Base-by-base conservation (phyloP, 2,113 vertebrate genomes). In the Boleophthalmus pectinirostris region DNA sequence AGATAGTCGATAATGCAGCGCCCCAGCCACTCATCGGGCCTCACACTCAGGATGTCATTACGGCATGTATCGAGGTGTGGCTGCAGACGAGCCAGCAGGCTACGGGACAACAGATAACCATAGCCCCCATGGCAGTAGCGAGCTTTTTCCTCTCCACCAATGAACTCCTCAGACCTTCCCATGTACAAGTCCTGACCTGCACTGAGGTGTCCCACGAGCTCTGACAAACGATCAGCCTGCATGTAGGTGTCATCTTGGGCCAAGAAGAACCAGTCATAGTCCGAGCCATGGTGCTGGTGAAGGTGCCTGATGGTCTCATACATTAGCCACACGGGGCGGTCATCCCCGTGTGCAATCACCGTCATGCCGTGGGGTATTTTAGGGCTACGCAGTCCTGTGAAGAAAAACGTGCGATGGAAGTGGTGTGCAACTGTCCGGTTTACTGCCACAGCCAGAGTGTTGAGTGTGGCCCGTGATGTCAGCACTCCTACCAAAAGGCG, bases 291-390 rank as follows among this genome's bases (percentile, higher is more conserved):
- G 82, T 98, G 95, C 24, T 94, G 92, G 51, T 98, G 94, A 25
- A 99, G 92, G 58, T 99, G 95, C 29, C 94, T 96, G 78, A 99
- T 82, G 0, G 97, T 97, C 93, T 98, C 95, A 0, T 97, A 99
- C 97, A 99, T 99, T 64, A 98, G 93, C 98, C 98, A 99, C n/a
- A 96, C 96, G 0, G 98, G 97, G 0, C 97, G 94, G 82, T 99
- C 98, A 0, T 99, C 98, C 0, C 97, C 98, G 0, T 96, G 97
- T 2, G 96, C 93, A 0, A 99, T 93, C 70, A 99, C 94, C 1
- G 94, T 92, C 96, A 99, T 98, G 60, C 98, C 98, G 0, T 95
- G 94, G 0, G 96, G 98, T 24, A 94, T 85, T 82, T 97, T 96
- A 61, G 96, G 78, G 20, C 94, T 93, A n/a, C 96, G 96, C 76